Conservation (phyloP, 2,888 invertebrate genomes). For the Frankliniella intonsa region DNA sequence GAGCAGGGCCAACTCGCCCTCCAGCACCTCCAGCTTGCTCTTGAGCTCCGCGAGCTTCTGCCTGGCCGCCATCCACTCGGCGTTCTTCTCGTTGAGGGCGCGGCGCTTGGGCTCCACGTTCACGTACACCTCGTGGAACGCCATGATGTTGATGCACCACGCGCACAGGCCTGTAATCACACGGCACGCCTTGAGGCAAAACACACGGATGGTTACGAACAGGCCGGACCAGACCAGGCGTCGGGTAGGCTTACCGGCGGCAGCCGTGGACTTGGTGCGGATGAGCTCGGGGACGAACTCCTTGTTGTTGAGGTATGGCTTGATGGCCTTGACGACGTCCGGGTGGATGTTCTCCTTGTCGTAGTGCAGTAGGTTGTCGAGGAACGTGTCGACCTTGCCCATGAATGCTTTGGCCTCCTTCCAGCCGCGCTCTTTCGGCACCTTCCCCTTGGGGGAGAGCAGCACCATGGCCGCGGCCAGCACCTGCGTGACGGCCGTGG, state of each 20-base stretch:
- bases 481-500: conserved; percentile 81
- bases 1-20: conserved; percentile 69
- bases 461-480: conserved; percentile 82
- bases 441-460: conserved; percentile 74
- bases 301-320: conserved; percentile 59
- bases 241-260: conserved; percentile 54
- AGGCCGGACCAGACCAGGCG: not conserved
- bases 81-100: conserved; percentile 79
- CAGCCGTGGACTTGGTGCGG: conserved; percentile 79
- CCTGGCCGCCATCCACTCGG: conserved; percentile 75
- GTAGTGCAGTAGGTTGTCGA: conserved; percentile 75
- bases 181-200: not conserved
- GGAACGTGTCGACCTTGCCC: conserved; percentile 83
- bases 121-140: conserved; percentile 83
- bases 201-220: no score
- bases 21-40: conserved; percentile 60
- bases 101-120: conserved; percentile 87
- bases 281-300: conserved; percentile 84
- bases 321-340: conserved; percentile 75
- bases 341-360: conserved; percentile 92
- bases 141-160: conserved; percentile 90
- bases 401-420: conserved; percentile 86
- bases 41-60: conserved; percentile 74
- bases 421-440: conserved; percentile 90
- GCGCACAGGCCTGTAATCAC: conserved; percentile 67